Percentiles rank a stretch among this genome's conserved stretches.
Evolutionary conservation across 2,797 vertebrate species (phyloP).

Genomic region (Parauchenoglanis ngamensis): DNA sequence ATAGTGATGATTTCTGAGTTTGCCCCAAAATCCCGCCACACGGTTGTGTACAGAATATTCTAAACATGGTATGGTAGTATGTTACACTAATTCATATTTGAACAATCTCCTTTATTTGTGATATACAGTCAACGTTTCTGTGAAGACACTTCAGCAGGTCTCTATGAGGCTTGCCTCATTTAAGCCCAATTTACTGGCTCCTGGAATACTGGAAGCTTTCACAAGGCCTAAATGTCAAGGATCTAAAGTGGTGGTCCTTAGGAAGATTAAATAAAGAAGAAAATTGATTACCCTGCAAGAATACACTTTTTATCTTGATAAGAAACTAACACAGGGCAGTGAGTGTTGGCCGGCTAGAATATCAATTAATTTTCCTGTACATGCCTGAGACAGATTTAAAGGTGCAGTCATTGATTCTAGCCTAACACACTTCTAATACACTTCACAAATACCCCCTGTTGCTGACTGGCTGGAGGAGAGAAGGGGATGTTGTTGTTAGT

Average conservation of each 20-base stretch:
- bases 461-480: no score
- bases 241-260: slow-evolving; percentile 77
- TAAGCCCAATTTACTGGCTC: slow-evolving; percentile 53
- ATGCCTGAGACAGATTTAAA: slow-evolving; percentile 54
- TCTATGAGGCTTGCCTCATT: slow-evolving; percentile 28
- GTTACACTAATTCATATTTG: neutral
- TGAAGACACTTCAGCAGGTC: neutral
- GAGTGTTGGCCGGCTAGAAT: slow-evolving; percentile 78
- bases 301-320: slow-evolving; percentile 73
- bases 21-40: neutral
- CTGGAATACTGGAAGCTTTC: slow-evolving; percentile 59
- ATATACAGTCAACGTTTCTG: neutral
- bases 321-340: slow-evolving; percentile 75
- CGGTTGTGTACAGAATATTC: neutral
- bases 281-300: slow-evolving; percentile 75
- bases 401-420: no score
- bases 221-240: slow-evolving; percentile 76
- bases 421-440: no score
- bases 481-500: no score
- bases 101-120: neutral
- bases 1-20: neutral
- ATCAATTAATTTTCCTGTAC: slow-evolving; percentile 78
- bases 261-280: slow-evolving; percentile 76
- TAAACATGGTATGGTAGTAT: neutral
- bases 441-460: no score